phyloP scores from a whole-genome alignment of 2,113 vertebrate genomes.

The Progne subis region DNA sequence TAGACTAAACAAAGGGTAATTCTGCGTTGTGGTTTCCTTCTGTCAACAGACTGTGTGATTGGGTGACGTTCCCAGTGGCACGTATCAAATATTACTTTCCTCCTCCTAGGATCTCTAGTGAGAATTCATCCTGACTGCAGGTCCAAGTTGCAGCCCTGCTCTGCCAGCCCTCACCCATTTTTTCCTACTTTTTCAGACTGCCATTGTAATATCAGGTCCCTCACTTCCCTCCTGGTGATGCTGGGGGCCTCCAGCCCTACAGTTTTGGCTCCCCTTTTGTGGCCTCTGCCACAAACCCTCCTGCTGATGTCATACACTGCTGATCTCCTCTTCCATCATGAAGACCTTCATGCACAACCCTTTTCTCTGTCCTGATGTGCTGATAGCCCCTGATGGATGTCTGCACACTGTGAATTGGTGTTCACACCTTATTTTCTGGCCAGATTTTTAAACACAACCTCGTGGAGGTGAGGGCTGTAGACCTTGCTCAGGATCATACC shows the following conservation, averaged over 20 bases:
- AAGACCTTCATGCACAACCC: not conserved
- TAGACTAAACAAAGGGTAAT: constrained; percentile 54
- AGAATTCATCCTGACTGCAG: not conserved
- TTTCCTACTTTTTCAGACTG: not conserved
- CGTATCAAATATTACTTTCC: not conserved
- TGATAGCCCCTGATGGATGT: not conserved
- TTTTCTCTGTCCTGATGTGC: not conserved
- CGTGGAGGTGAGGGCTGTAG: not conserved
- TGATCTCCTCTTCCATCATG: not conserved
- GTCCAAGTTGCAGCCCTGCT: not conserved
- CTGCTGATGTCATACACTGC: not conserved
- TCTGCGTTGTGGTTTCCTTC: not conserved
- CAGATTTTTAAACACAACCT: not conserved
- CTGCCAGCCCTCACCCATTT: not conserved
- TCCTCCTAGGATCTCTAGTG: not conserved
- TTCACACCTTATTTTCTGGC: not conserved
- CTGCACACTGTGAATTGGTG: not conserved
- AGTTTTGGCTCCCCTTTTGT: not conserved
- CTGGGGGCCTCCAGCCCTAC: not conserved
- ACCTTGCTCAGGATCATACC: not conserved
- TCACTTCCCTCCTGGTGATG: not conserved
- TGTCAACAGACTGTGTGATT: not conserved
- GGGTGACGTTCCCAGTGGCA: not conserved
- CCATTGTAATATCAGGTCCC: not conserved
- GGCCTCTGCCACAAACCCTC: not conserved